Evolutionary conservation across 2,113 vertebrate species (phyloP), one percentile per base, ranked within the genome.

Genomic region (Tenrec ecaudatus): DNA sequence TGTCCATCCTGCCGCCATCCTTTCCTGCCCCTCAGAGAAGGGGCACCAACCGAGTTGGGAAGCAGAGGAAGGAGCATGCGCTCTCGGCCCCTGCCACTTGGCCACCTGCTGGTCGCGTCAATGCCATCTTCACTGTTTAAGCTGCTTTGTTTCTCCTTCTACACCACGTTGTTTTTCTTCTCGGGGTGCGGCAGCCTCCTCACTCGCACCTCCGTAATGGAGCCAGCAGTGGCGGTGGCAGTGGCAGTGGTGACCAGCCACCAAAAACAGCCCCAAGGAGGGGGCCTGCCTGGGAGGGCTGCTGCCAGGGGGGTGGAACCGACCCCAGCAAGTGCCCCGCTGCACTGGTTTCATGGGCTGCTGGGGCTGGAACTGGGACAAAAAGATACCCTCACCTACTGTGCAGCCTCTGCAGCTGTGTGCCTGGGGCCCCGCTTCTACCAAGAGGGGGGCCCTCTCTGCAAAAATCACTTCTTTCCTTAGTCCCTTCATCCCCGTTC

Each of bases 391-490:
- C 47, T 53, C 29, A 23, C 43, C 2, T 16, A 8, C 9, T 4
- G 60, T 53, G 38, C 62, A 27, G 2, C 29, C 22, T 85, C 90
- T 93, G 43, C 69, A 36, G 31, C 81, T 82, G n/a, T 15, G 3
- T 31, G 57, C 1, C 12, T 68, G n/a, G 38, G 36, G 58, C 87
- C 87, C 79, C 33, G 57, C 40, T 80, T 43, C 47, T n/a, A 75
- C 5, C 0, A 15, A 90, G 58, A 86, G 20, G 90, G 25, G 20
- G 90, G 25, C 66, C 60, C 58, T 33, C 88, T 94, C 82, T 82
- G 69, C 47, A 92, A 89, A 62, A 71, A 82, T 88, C 17, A 57
- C 83, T 93, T 71, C 33, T 43, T 71, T 80, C 71, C 79, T 82
- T 66, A 86, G 23, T 19, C 53, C 40, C 73, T 38, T n/a, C 15